Evolutionary conservation across 2,888 invertebrate genomes (phyloP), one percentile per base, ranked within the genome.

Genomic region (Tridacna gigas): DNA sequence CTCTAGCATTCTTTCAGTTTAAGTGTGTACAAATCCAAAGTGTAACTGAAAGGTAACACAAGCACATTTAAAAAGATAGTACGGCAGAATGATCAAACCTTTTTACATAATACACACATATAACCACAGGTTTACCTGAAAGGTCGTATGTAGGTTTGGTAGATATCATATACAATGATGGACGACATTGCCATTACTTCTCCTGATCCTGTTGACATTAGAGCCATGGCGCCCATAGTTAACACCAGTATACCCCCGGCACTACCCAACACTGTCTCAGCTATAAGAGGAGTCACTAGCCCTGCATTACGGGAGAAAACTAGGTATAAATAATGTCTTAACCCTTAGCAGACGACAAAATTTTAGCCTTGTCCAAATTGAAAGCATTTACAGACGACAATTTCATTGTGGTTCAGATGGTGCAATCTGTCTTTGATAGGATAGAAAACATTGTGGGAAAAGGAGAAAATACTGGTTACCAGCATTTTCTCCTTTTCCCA

Each of bases 101-200:
- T 2, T 37, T 2, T 37, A 37, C 37, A 37, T 37, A 37, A 7
- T 37, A 37, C 37, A 37, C 2, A 37, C 7, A 37, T 37, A 37
- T 37, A 7, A 37, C 7, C 37, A 37, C 37, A 37, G 2, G 25
- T 12, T 65, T 86, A 93, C 93, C 92, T 93, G 88, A 92, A 93
- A 2, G 92, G 92, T 80, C 91, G 79, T 56, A 94, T 83, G 86
- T 94, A 94, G 15, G 92, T 92, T 86, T 94, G 94, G 84, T 93
- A 94, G 47, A 95, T 93, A 86, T 94, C 94, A 78, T 94, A 94
- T 1, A 94, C 92, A 26, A 94, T 91, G 73, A 94, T 94, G 45
- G 94, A 94, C 0, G 94, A 93, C 48, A 94, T 93, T 4, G 94
- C 94, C 91, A 94, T 94, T 2, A 94, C 93, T 82, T 94, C 94